Base-by-base conservation (phyloP, 2,888 invertebrate species). In the Phyllotreta cruciferae region DNA sequence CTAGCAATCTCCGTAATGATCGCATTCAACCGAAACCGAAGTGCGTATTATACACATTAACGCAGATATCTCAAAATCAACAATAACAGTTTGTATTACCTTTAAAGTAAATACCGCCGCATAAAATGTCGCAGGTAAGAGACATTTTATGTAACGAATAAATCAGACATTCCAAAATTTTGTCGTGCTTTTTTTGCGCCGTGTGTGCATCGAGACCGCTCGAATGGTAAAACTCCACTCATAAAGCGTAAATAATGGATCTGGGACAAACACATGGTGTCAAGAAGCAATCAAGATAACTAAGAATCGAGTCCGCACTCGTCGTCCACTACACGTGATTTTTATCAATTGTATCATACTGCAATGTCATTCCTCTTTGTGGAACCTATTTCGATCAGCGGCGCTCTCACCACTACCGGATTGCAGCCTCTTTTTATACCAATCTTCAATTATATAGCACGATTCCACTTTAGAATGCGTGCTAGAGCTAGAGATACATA, bases 341-440 rank as follows among this genome's bases (percentile, higher is more conserved):
- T 65, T 65, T 71, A 71, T 70, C 72, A 72, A 73, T 75, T 75
- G 74, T 74, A 73, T 73, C 71, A 74, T 76, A 75, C 62, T 77
- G 77, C 77, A 75, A 67, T 75, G 76, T 77, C 77, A 77, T 77
- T 75, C 73, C 66, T 73, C 73, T 76, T 77, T 77, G 74, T 74
- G 52, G 24, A 54, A 60, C 41, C 54, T 47, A 56, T 37, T 42
- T 52, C 50, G 52, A 55, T 38, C 39, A 66, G 10, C 38, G 65
- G 56, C 65, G 65, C 56, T 42, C 38, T 24, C 24, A 24, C 24
- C 24, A 24, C 24, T 24, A 24, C 24, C 24, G 24, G 24, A 24
- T 24, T 24, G 24, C 6, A 8, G n/a, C 24, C 8, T 24, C 9
- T 47, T 47, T 8, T 47, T 8, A n/a, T 6, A 14, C 14, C 3